Evolutionary conservation across 2,888 invertebrate genomes (phyloP).

Genomic region (Salpingus planirostris): DNA sequence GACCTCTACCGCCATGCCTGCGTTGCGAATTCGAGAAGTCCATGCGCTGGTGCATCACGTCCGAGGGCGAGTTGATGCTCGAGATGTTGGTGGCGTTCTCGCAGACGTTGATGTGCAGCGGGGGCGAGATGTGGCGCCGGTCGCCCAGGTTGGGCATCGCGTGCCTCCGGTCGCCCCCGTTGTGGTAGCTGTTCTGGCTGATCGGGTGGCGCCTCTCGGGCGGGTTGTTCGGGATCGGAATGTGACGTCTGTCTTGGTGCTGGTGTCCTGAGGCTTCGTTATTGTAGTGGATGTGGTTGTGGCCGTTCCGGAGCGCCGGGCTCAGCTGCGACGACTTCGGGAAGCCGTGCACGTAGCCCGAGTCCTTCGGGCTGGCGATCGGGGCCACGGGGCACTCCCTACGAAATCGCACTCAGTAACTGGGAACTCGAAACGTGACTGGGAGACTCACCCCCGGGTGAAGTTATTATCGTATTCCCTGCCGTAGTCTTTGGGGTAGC

Average conservation of each 20-base stretch:
- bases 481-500: slow-evolving; percentile 39
- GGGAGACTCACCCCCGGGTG: slow-evolving; percentile 34
- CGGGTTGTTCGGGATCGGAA: slow-evolving; percentile 20
- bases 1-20: slow-evolving; percentile 39
- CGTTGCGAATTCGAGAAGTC: slow-evolving; percentile 37
- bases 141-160: slow-evolving; percentile 29
- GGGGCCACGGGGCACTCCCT: slow-evolving; percentile 39
- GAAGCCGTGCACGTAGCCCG: slow-evolving; percentile 37
- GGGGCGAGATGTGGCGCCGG: slow-evolving; percentile 44
- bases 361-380: slow-evolving; percentile 38
- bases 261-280: slow-evolving; percentile 35
- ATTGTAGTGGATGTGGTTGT: slow-evolving; percentile 35
- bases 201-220: slow-evolving; percentile 24
- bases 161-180: slow-evolving; percentile 30
- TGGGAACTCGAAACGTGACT: neutral
- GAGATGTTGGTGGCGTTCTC: slow-evolving; percentile 34
- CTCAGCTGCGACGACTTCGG: slow-evolving; percentile 40
- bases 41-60: slow-evolving; percentile 31
- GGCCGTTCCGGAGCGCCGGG: slow-evolving; percentile 35
- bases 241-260: slow-evolving; percentile 29
- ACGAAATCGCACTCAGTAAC: slow-evolving; percentile 4
- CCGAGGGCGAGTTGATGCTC: slow-evolving; percentile 25
- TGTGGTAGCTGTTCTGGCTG: slow-evolving; percentile 25
- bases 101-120: slow-evolving; percentile 48
- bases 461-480: slow-evolving; percentile 40